Evolutionary conservation across 37 sponge, comb jelly and placozoan genomes (phyloP), one percentile per base, ranked within the genome.

Genomic region (Lycopodina hypogea): DNA sequence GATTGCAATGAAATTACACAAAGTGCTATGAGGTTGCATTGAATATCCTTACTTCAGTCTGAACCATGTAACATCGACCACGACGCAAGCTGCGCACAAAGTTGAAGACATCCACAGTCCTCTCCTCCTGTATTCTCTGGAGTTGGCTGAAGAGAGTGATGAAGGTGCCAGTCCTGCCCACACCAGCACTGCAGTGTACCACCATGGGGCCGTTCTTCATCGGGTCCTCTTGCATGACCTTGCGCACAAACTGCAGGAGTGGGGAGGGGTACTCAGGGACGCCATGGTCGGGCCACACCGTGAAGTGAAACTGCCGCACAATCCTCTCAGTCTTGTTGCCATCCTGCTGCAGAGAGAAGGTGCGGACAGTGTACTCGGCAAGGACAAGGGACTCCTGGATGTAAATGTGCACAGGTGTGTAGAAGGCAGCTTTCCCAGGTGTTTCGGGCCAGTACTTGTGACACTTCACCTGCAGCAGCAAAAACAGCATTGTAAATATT

Each of bases 201-300:
- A 94, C 84, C 63, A 87, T 81, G 22, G 94, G 88, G 0, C 87
- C 84, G 28, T 58, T 34, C 18, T 85, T 79, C 34, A 38, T 18
- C 12, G 70, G 79, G 33, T 90, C 81, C 58, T 75, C 56, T 37
- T 68, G 36, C 45, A 80, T 68, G 24, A 97, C 89, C 32, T 87
- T 71, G 30, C 84, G 75, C 69, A 83, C 84, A 70, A 93, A 97
- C 55, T 80, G 76, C 42, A 97, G 73, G 38, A 97, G 78, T 19
- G 86, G 85, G 7, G 91, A 80, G 57, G 88, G 88, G 74, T 87
- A 90, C 56, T 88, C 81, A 15, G 99, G 99, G n/a, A 97, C 96
- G 0, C 99, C 99, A 57, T 93, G 93, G 58, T 97, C 95, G 29
- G 95, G 99, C 99, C 99, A 97, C 38, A 87, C 86, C 3, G 81